A percentile compares a stretch with the other conserved stretches of the same genome.
phyloP scores from a whole-genome alignment of 2,113 vertebrate genomes.

The Hypomesus transpacificus region DNA sequence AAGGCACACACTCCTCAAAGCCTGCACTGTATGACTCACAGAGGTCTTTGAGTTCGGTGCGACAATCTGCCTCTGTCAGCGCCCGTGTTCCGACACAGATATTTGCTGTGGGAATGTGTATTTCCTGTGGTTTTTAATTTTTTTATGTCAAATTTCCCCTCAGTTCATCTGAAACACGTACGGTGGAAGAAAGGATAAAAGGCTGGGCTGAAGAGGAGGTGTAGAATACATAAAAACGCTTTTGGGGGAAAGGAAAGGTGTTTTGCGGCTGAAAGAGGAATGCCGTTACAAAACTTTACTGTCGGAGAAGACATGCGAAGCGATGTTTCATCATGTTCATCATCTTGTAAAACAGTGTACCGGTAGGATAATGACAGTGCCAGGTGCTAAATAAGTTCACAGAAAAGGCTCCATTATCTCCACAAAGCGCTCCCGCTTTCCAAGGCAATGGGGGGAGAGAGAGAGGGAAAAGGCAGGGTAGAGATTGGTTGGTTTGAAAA shows the following conservation, averaged over 20 bases:
- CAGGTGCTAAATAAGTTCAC: slow-evolving; percentile 61
- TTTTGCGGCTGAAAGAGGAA: not conserved
- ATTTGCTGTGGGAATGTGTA: slow-evolving; percentile 15
- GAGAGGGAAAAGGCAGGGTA: slow-evolving; percentile 1
- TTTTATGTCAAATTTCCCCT: slow-evolving; percentile 1
- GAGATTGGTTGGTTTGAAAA: slow-evolving; percentile 1
- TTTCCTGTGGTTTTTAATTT: not conserved
- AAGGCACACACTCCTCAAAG: slow-evolving; percentile 5
- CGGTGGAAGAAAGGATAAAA: not conserved
- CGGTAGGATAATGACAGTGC: slow-evolving; percentile 61
- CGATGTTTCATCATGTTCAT: slow-evolving; percentile 59
- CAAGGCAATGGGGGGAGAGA: slow-evolving; percentile 28
- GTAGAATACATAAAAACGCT: not conserved
- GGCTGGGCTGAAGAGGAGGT: slow-evolving; percentile 6
- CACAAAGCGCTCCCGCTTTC: slow-evolving; percentile 22
- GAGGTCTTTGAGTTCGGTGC: slow-evolving; percentile 21
- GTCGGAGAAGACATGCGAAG: not conserved
- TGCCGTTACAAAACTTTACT: not conserved
- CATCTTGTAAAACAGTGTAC: slow-evolving; percentile 60
- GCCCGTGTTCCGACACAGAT: slow-evolving; percentile 13
- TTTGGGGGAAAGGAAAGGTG: not conserved
- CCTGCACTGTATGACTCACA: slow-evolving; percentile 22
- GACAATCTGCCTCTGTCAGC: slow-evolving; percentile 19
- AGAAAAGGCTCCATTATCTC: not conserved
- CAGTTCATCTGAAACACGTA: not conserved